Evolutionary conservation across 2,113 vertebrate species (phyloP).

Genomic region (Pelvicachromis taeniatus): DNA sequence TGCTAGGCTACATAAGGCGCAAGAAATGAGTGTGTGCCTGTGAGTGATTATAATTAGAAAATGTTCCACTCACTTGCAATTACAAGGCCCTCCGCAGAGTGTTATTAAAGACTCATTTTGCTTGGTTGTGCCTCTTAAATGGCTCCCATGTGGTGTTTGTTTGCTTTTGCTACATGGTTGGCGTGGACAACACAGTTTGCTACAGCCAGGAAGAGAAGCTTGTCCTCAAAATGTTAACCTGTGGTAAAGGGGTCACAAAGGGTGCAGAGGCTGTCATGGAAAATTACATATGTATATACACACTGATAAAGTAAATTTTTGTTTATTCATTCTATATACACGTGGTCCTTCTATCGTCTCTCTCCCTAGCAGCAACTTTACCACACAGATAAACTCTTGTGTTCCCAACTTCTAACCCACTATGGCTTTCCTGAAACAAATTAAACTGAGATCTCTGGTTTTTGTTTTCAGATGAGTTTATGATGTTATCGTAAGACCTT

Average conservation of each 20-base stretch:
- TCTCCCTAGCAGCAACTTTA: background rate
- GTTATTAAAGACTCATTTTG: conserved; percentile 54
- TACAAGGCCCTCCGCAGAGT: conserved; percentile 33
- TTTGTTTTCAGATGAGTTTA: background rate
- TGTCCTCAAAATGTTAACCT: background rate
- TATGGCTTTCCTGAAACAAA: background rate
- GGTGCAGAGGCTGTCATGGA: background rate
- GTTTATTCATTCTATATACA: background rate
- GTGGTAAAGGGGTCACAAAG: background rate
- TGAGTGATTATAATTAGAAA: conserved; percentile 48
- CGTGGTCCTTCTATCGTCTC: background rate
- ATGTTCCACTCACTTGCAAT: conserved; percentile 32
- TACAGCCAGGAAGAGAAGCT: background rate
- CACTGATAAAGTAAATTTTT: background rate
- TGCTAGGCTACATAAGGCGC: conserved; percentile 4
- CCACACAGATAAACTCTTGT: background rate
- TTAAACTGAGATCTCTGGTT: background rate
- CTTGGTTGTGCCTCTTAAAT: conserved; percentile 21
- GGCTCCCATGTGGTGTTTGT: conserved; percentile 45
- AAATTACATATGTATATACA: background rate
- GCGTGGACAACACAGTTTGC: background rate
- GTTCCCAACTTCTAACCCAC: background rate
- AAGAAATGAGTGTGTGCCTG: background rate
- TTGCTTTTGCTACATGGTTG: background rate
- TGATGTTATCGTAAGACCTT: background rate